Conservation (phyloP, 2,113 vertebrate species). For the Neolamprologus kungweensis region DNA sequence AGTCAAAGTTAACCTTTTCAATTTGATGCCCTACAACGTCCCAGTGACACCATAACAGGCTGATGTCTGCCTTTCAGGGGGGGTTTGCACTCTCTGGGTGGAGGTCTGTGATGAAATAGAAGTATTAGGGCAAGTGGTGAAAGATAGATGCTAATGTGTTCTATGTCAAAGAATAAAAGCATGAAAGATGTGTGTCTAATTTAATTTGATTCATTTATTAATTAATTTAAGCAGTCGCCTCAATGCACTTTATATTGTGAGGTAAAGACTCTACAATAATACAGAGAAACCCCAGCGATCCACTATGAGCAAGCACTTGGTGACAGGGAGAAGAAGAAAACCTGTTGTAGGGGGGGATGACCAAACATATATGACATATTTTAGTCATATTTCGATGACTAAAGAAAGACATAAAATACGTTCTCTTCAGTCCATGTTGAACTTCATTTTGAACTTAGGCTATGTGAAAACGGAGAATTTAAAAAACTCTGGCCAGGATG, state of each 20-base stretch:
- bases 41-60: background rate
- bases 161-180: background rate
- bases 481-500: too few relatives aligned
- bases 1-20: background rate
- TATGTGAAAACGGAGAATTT: too few relatives aligned
- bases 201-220: rapidly evolving
- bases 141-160: background rate
- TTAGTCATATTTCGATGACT: background rate
- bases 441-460: rapidly evolving
- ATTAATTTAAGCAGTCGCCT: rapidly evolving
- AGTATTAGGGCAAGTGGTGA: rapidly evolving
- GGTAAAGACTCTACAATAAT: background rate
- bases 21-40: rapidly evolving
- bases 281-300: rapidly evolving
- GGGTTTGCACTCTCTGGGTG: background rate
- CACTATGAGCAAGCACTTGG: background rate
- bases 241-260: background rate
- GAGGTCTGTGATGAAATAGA: background rate
- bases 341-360: rapidly evolving
- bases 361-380: background rate
- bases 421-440: background rate
- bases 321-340: background rate
- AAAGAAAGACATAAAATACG: background rate
- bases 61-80: background rate
- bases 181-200: background rate